A percentile compares a stretch with the other conserved stretches of the same genome.
Evolutionary conservation across 92 coral and sea anemone species (phyloP).

Genomic region (Hydrozoanthus gracilis): DNA sequence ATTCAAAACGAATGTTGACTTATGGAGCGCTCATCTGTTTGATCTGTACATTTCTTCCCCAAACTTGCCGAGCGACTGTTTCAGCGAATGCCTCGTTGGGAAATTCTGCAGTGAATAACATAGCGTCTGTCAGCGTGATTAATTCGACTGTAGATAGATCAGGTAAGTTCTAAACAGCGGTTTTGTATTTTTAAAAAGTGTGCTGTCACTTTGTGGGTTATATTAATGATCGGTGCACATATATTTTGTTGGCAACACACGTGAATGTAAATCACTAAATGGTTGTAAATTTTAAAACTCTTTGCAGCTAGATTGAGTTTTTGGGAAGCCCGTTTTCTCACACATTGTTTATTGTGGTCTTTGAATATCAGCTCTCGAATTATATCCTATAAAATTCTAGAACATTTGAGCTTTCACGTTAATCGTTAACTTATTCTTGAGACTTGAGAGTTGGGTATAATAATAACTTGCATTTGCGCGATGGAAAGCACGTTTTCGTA

Average conservation of each 20-base stretch:
- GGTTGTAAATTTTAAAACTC: too few relatives aligned
- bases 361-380: too few relatives aligned
- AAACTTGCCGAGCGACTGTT: constrained; percentile 4
- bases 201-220: neutral
- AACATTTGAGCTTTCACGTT: too few relatives aligned
- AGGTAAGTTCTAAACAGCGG: neutral
- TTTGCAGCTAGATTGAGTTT: too few relatives aligned
- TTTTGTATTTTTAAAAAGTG: neutral
- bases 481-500: too few relatives aligned
- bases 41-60: neutral
- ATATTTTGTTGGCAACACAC: neutral
- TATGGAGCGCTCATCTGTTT: neutral
- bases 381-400: too few relatives aligned
- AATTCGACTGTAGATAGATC: neutral
- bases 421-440: too few relatives aligned
- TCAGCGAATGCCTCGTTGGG: neutral
- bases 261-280: too few relatives aligned
- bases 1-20: neutral
- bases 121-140: neutral
- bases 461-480: too few relatives aligned
- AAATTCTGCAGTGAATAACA: constrained; percentile 1
- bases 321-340: too few relatives aligned
- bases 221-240: neutral
- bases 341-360: too few relatives aligned
- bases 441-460: too few relatives aligned